A percentile compares a stretch with the other conserved stretches of the same genome.
These are phyloP conservation scores for Pituophis catenifer DNA, from an alignment of 2,113 vertebrate species.

Conservation along the genomic window DNA sequence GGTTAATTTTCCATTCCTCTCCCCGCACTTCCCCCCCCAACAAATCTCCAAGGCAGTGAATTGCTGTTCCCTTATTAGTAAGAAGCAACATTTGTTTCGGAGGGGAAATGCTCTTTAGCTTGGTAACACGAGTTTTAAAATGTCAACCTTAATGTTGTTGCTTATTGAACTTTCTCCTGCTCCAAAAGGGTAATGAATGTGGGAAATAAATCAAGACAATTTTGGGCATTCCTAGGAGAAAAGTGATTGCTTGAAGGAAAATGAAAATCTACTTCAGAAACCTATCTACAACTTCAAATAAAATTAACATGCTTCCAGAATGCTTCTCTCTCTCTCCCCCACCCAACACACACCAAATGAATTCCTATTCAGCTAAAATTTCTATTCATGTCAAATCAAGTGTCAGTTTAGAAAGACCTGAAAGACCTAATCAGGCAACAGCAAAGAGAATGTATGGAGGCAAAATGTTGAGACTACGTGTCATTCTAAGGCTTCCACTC, in stretches of 20 bases:
- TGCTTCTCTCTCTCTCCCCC: background rate
- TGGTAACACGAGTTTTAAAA: slow-evolving; percentile 56
- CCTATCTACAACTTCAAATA: background rate
- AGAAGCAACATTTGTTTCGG: slow-evolving; percentile 57
- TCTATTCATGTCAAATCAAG: background rate
- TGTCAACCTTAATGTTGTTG: slow-evolving; percentile 51
- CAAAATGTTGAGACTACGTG: background rate
- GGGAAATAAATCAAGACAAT: background rate
- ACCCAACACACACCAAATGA: fast-evolving
- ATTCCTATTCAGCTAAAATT: background rate
- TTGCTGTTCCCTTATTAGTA: slow-evolving; percentile 30
- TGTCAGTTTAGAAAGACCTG: background rate
- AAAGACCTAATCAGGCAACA: background rate
- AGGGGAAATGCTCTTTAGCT: slow-evolving; percentile 48
- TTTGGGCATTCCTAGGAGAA: background rate
- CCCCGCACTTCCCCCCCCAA: background rate
- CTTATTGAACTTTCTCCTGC: slow-evolving; percentile 37
- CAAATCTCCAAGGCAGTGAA: slow-evolving; percentile 39
- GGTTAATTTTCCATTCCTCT: slow-evolving; percentile 14
- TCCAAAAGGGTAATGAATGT: background rate
- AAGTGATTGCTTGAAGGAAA: slow-evolving; percentile 1
- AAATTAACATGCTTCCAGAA: background rate
- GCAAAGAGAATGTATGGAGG: background rate
- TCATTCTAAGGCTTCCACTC: background rate
- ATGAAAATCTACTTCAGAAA: slow-evolving; percentile 13